These are phyloP conservation scores for Tursiops truncatus DNA, from an alignment of 2,113 vertebrate species.

Conservation along the genomic window DNA sequence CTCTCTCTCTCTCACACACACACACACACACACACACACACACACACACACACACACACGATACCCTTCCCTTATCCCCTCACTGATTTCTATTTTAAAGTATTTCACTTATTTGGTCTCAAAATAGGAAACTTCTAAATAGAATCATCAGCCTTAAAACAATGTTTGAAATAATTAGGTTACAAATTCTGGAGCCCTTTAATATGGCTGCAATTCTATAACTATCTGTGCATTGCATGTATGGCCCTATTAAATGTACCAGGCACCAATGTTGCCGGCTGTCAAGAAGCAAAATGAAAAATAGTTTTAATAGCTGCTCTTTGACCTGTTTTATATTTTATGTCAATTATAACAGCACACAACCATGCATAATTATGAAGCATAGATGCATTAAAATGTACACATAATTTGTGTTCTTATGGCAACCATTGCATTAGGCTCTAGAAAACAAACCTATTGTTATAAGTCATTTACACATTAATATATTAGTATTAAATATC, in stretches of 20 bases:
- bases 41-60: neutral
- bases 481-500: conserved; percentile 70
- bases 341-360: conserved; percentile 99
- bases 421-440: conserved; percentile 83
- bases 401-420: conserved; percentile 97
- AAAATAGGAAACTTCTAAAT: conserved; percentile 72
- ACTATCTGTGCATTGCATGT: conserved; percentile 86
- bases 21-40: neutral
- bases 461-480: conserved; percentile 71
- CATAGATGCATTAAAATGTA: conserved; percentile 96
- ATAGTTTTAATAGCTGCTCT: conserved; percentile 99
- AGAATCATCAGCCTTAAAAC: conserved; percentile 79
- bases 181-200: conserved; percentile 84
- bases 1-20: neutral
- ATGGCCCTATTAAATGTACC: conserved; percentile 89
- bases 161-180: conserved; percentile 84
- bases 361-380: conserved; percentile 99
- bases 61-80: conserved; percentile 47
- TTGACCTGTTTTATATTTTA: conserved; percentile 99
- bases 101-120: conserved; percentile 73
- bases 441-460: conserved; percentile 87
- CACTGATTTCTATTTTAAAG: conserved; percentile 74
- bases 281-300: conserved; percentile 99
- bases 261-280: conserved; percentile 91
- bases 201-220: conserved; percentile 80